Percentiles rank a stretch among this genome's conserved stretches.
Conservation (phyloP, 2,888 invertebrate genomes). For the Erannis defoliaria region DNA sequence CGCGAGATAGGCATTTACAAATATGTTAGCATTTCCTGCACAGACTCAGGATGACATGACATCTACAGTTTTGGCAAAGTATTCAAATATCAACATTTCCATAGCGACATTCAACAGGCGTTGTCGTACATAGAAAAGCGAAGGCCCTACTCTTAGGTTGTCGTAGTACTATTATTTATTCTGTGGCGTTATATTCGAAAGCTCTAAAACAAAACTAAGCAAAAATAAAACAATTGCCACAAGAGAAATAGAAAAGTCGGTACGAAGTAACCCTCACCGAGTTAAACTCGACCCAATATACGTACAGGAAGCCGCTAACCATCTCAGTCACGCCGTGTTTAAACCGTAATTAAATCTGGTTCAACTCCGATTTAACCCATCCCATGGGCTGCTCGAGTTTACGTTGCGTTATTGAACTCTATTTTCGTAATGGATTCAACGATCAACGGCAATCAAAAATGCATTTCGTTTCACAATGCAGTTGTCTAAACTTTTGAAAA, state of each 20-base stretch:
- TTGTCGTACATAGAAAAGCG: too few relatives aligned
- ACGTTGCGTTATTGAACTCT: constrained; percentile 27
- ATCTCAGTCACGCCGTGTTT: constrained; percentile 71
- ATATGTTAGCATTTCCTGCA: neutral
- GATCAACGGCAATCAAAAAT: constrained; percentile 19
- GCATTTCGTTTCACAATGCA: constrained; percentile 12
- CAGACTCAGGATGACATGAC: neutral
- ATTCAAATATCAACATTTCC: neutral
- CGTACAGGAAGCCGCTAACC: constrained; percentile 78
- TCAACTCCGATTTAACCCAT: constrained; percentile 68
- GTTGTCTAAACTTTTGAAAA: constrained; percentile 4
- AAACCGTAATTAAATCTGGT: constrained; percentile 75
- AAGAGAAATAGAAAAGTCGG: neutral
- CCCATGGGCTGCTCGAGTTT: constrained; percentile 38
- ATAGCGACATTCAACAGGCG: neutral
- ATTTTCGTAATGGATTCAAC: constrained; percentile 20
- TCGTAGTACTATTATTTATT: too few relatives aligned
- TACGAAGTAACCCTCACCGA: constrained; percentile 14
- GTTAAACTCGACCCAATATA: constrained; percentile 67
- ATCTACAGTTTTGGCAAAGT: neutral
- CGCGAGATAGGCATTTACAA: neutral
- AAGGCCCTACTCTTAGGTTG: too few relatives aligned
- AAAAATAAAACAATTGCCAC: neutral
- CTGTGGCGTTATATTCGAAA: too few relatives aligned
- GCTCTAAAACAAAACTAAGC: neutral